Evolutionary conservation across 1,140 invertebrate genomes (phyloP).

Genomic region (Colletes gigas): DNA sequence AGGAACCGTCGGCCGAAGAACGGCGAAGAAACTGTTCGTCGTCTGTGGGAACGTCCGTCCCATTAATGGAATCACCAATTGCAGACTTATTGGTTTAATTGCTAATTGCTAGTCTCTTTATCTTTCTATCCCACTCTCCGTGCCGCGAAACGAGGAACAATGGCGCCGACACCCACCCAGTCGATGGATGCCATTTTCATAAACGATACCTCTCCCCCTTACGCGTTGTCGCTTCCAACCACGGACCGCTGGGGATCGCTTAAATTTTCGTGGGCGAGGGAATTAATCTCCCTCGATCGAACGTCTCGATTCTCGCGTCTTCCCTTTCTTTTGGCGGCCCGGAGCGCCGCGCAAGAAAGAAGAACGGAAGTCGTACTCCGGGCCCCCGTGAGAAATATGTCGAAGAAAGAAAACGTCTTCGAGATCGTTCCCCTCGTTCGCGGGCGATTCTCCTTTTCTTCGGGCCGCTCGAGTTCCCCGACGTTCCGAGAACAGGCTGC

Average conservation of each 20-base stretch:
- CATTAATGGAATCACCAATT: conserved; percentile 77
- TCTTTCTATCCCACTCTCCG: conserved; percentile 37
- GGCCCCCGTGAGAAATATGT: conserved; percentile 45
- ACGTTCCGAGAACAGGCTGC: conserved; percentile 70
- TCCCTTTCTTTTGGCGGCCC: conserved; percentile 7
- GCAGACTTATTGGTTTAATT: conserved; percentile 78
- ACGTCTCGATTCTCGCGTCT: not conserved
- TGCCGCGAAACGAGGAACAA: conserved; percentile 40
- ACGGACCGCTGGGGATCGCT: not conserved
- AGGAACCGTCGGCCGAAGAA: conserved; percentile 22
- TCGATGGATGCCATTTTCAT: conserved; percentile 60
- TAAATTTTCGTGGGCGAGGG: conserved; percentile 41
- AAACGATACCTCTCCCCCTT: conserved; percentile 29
- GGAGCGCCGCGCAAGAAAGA: conserved; percentile 28
- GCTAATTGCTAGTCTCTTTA: conserved; percentile 73
- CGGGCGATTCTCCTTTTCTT: conserved; percentile 39
- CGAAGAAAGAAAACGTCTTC: conserved; percentile 62
- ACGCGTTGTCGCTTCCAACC: not conserved
- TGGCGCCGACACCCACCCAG: conserved; percentile 67
- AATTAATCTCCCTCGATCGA: conserved; percentile 54
- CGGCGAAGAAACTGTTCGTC: conserved; percentile 56
- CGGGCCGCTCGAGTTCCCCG: conserved; percentile 51
- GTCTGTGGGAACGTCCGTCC: conserved; percentile 70
- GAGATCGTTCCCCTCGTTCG: conserved; percentile 24
- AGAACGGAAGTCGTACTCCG: conserved; percentile 48